Percentiles rank a stretch among this genome's conserved stretches.
These are phyloP conservation scores for Lochmaea crataegi DNA, from an alignment of 2,888 invertebrate species.

Conservation along the genomic window DNA sequence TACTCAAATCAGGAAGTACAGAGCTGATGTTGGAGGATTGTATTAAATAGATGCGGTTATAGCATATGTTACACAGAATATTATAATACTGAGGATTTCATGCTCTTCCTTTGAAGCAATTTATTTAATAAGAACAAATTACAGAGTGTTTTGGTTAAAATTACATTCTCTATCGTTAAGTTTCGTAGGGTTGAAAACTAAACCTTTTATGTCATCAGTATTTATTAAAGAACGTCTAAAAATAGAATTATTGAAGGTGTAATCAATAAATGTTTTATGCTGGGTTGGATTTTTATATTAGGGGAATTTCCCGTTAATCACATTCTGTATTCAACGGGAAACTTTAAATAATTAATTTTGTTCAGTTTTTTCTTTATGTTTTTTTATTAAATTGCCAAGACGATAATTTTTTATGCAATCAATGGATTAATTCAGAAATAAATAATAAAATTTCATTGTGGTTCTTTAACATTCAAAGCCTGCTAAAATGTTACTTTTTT, in stretches of 20 bases:
- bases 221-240: constrained; percentile 1
- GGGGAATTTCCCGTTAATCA: not conserved
- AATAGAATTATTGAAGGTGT: constrained; percentile 2
- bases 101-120: no score
- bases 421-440: no score
- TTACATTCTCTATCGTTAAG: not conserved
- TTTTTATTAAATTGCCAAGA: no score
- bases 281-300: not conserved
- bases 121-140: no score
- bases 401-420: no score
- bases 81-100: no score
- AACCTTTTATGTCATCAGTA: not conserved
- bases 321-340: not conserved
- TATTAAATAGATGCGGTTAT: not conserved
- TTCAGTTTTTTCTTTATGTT: not conserved
- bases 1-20: not conserved
- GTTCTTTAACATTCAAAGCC: no score
- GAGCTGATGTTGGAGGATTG: not conserved
- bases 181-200: not conserved
- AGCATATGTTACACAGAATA: no score
- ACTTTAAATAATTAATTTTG: not conserved
- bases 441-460: no score
- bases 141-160: not conserved
- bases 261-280: constrained; percentile 2
- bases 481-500: no score